phyloP scores from a whole-genome alignment of 2,888 invertebrate genomes.

The Halocaridina rubra region DNA sequence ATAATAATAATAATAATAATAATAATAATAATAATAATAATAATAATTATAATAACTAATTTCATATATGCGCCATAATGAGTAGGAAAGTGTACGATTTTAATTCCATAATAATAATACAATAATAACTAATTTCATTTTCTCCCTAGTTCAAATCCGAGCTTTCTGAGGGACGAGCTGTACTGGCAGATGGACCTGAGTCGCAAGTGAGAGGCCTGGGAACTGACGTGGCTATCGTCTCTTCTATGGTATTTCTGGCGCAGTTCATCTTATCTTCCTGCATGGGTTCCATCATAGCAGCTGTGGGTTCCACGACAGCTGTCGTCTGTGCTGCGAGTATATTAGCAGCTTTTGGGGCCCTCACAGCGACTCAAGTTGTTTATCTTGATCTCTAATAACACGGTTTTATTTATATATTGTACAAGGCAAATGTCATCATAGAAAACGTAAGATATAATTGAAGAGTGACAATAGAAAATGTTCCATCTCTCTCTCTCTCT shows the following conservation, averaged over 20 bases:
- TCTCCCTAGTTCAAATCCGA: conserved; percentile 27
- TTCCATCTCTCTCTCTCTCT: too few relatives aligned
- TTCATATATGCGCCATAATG: too few relatives aligned
- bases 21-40: too few relatives aligned
- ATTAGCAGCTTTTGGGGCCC: conserved; percentile 85
- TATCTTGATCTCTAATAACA: conserved; percentile 82
- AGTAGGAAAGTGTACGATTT: too few relatives aligned
- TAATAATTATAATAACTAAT: too few relatives aligned
- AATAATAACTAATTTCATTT: not conserved
- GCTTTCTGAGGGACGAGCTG: not conserved
- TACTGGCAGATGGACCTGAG: conserved; percentile 37
- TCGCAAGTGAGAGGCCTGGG: conserved; percentile 82
- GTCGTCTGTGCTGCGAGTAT: conserved; percentile 88
- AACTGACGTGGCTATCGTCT: conserved; percentile 93
- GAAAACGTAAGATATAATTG: too few relatives aligned
- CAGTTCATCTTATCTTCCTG: conserved; percentile 90
- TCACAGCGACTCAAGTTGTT: conserved; percentile 87
- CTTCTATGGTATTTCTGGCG: conserved; percentile 95
- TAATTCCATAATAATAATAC: too few relatives aligned
- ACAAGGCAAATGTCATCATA: not conserved
- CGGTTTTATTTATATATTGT: not conserved
- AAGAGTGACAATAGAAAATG: not conserved
- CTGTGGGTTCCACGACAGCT: conserved; percentile 86
- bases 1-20: too few relatives aligned
- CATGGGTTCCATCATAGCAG: conserved; percentile 83